Percentiles rank a stretch among this genome's conserved stretches.
These are phyloP conservation scores for Ictidomys tridecemlineatus DNA, from an alignment of 2,113 vertebrate species.

Conservation along the genomic window DNA sequence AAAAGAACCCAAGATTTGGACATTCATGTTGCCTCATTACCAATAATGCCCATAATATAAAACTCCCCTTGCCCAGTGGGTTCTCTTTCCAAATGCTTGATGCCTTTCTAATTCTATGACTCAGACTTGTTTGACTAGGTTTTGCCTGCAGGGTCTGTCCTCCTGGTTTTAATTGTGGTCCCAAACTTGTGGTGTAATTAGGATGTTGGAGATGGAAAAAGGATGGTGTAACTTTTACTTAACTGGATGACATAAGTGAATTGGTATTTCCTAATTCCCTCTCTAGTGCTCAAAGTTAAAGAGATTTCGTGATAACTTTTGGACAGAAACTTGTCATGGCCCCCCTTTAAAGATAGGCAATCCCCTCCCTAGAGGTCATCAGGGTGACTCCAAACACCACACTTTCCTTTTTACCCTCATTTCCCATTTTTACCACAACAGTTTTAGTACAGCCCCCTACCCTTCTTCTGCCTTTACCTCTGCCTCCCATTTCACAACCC, in stretches of 20 bases:
- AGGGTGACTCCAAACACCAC: background rate
- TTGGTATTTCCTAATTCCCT: conserved; percentile 70
- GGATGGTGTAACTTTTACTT: conserved; percentile 73
- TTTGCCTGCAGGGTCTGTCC: conserved; percentile 44
- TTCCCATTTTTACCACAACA: background rate
- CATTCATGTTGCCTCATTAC: conserved; percentile 12
- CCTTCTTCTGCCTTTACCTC: background rate
- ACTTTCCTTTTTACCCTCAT: background rate
- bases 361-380: background rate
- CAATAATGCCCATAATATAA: background rate
- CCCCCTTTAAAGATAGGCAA: background rate
- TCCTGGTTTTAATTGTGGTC: conserved; percentile 79
- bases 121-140: conserved; percentile 68
- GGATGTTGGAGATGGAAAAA: conserved; percentile 69
- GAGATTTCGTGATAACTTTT: background rate
- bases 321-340: background rate
- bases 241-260: conserved; percentile 44
- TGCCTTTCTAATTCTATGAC: conserved; percentile 65
- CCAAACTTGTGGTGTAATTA: conserved; percentile 60
- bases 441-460: background rate
- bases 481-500: background rate
- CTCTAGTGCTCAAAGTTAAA: conserved; percentile 49
- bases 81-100: conserved; percentile 51
- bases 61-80: background rate
- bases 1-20: background rate